Evolutionary conservation across 37 sponge, comb jelly and placozoan genomes (phyloP), one percentile per base, ranked within the genome.

Genomic region (Ianthella basta): DNA sequence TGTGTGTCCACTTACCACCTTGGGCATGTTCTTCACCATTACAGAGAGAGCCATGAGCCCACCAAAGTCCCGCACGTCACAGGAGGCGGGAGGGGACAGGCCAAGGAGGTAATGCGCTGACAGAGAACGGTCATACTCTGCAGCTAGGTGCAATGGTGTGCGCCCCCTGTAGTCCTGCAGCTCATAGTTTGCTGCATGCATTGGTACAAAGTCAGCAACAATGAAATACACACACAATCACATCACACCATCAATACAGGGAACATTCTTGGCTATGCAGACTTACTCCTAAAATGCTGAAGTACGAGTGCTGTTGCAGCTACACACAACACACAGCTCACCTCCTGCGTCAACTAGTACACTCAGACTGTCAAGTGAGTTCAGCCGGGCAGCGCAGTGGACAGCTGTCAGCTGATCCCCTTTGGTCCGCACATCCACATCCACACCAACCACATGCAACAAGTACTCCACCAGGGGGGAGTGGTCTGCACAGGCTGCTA

Each of bases 141-240:
- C 93, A 40, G 90, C 93, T 35, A 93, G 80, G 0, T 89, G 85
- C n/a, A 93, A 86, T 21, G 93, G 93, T 4, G 93, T 93, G 0
- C 93, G 56, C 16, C 93, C 93, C 16, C 79, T 61, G 79, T 80
- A 65, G 72, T 89, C 90, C 27, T 34, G 38, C 30, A 66, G 19
- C n/a, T 61, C 79, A 59, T 72, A 84, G 60, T 80, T 57, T 4
- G 55, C 86, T 85, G 60, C 23, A n/a, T 66, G 72, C 23, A 40
- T 40, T 74, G 16, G 57, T 20, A 87, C 87, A 72, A 81, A 50
- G 50, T 44, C 8, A 44, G 50, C 50, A 37, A 6, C 21, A 72
- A 63, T 63, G 4, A 63, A 12, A 24, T 63, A 5, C 65, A 63
- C 65, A 12, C 3, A 24, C 3, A 6, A 10, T 8, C 3, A 44